phyloP scores from a whole-genome alignment of 2,888 invertebrate species.

The Drosophila acutilabella region DNA sequence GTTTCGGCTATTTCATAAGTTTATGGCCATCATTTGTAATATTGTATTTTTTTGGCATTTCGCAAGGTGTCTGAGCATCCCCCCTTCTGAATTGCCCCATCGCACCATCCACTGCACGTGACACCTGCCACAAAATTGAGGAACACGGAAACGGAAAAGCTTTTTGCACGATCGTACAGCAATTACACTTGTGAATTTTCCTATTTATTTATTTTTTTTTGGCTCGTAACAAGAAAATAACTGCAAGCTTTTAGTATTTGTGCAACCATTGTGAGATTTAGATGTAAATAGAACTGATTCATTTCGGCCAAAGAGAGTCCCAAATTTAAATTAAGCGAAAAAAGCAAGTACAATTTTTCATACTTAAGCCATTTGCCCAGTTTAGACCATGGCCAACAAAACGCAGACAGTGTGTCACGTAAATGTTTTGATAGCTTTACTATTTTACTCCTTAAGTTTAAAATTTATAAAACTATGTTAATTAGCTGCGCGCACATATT shows the following conservation, averaged over 20 bases:
- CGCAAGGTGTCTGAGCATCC: background rate
- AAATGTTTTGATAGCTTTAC: background rate
- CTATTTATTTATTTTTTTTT: constrained; percentile 9
- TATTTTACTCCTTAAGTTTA: background rate
- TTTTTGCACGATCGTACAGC: constrained; percentile 45
- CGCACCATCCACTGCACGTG: background rate
- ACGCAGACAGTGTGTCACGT: constrained; percentile 7
- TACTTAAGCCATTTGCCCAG: background rate
- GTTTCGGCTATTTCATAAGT: constrained; percentile 8
- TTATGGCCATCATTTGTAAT: constrained; percentile 19
- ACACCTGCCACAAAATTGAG: constrained; percentile 16
- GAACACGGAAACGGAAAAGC: constrained; percentile 54
- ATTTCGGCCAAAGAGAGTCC: background rate
- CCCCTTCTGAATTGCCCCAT: background rate
- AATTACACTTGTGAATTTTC: constrained; percentile 17
- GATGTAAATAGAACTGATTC: constrained; percentile 15
- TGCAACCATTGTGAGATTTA: constrained; percentile 52
- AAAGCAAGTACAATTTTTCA: constrained; percentile 34
- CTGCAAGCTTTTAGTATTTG: constrained; percentile 45
- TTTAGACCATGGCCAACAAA: constrained; percentile 20
- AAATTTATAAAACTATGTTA: background rate
- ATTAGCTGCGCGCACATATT: background rate
- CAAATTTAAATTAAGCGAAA: background rate
- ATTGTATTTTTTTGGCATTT: constrained; percentile 24
- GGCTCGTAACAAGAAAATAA: constrained; percentile 28